Evolutionary conservation across 2,113 vertebrate genomes (phyloP).

Genomic region (Crotophaga sulcirostris): DNA sequence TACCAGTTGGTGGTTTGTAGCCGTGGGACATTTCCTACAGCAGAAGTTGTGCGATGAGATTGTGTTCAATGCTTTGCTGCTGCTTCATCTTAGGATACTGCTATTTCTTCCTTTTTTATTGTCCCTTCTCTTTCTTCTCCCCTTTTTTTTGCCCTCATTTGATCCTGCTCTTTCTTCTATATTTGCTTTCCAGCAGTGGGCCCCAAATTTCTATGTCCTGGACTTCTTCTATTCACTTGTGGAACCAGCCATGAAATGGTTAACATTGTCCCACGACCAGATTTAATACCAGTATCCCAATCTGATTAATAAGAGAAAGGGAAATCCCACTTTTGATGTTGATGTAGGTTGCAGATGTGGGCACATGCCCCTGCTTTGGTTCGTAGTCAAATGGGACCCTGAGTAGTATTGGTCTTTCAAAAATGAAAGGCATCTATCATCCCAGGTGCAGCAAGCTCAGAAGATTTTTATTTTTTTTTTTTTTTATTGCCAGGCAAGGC

Average conservation of each 20-base stretch:
- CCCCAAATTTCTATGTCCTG: background rate
- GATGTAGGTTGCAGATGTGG: background rate
- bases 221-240: background rate
- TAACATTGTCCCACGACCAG: background rate
- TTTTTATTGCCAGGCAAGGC: background rate
- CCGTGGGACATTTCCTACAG: background rate
- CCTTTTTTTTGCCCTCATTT: background rate
- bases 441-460: background rate
- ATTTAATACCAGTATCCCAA: background rate
- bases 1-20: background rate
- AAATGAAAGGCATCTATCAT: background rate
- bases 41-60: background rate
- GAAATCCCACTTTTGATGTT: background rate
- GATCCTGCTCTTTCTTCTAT: background rate
- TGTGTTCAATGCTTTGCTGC: background rate
- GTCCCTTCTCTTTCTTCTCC: background rate
- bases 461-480: background rate
- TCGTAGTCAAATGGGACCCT: background rate
- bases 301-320: background rate
- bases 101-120: background rate
- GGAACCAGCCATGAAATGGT: background rate
- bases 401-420: background rate
- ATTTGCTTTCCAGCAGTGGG: background rate
- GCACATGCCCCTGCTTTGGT: background rate
- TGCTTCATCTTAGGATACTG: background rate